Evolutionary conservation across 2,888 invertebrate species (phyloP), one percentile per base, ranked within the genome.

Genomic region (Aporophyla nigra): DNA sequence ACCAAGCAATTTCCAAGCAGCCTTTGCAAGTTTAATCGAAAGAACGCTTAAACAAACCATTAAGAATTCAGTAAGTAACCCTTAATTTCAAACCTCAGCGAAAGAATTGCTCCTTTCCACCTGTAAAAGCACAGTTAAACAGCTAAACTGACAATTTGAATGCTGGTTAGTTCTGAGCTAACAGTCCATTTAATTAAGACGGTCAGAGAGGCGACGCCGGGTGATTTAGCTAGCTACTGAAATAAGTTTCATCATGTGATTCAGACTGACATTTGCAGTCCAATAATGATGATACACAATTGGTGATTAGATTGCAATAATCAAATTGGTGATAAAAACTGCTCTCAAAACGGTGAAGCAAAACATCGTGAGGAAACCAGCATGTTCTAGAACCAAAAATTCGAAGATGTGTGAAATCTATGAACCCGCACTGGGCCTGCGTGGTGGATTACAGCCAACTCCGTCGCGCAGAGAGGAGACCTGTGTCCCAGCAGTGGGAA

Each of bases 81-180:
- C 58, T 19, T 21, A 43, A 72, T 46, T 33, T 61, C 12, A 53
- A 67, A 80, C 58, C 70, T 80, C 63, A 59, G 80, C 67, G 7
- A 67, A 74, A 84, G 19, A 56, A 61, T 46, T 56, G 53, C 61
- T 51, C 40, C 27, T 27, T 46, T 66, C 9, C 24, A 49, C 63
- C 43, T 59, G 63, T 62, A 62, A 79, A 80, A 71, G 51, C 56
- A 40, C 58, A 65, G 54, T 80, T 68, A 58, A 80, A 56, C 27
- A 59, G 81, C 67, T 80, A 67, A 82, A 73, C 58, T 65, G 53
- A 65, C 80, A 72, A 46, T 67, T 54, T n/a, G 58, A 59, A 75
- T 27, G 71, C 56, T 43, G 46, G 49, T 80, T 84, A 43, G 62
- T 58, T 74, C 59, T 40, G 40, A 53, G 67, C 68, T 68, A 84